Conservation (phyloP, 2,797 vertebrate species). For the Clamator glandarius region DNA sequence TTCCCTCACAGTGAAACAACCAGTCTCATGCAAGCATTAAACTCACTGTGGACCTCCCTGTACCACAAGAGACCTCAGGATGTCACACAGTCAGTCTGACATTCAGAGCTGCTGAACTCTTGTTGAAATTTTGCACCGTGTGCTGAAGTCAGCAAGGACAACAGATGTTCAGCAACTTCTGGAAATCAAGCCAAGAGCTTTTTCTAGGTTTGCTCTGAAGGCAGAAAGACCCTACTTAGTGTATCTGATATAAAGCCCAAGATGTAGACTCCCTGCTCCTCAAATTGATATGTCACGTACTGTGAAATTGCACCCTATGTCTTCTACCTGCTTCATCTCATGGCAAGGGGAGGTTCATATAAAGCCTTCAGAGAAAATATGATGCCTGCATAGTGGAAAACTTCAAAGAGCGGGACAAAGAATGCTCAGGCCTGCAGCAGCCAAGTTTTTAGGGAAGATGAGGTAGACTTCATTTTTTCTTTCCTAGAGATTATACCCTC, state of each 20-base stretch:
- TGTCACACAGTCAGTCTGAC: not conserved
- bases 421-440: not conserved
- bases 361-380: constrained; percentile 1
- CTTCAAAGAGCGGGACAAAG: not conserved
- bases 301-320: not conserved
- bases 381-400: not conserved
- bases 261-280: not conserved
- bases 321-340: not conserved
- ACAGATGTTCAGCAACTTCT: constrained; percentile 8
- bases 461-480: not conserved
- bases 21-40: not conserved
- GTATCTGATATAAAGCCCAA: not conserved
- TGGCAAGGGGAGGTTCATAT: not conserved
- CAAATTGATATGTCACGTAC: not conserved
- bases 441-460: not conserved
- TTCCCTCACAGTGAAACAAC: not conserved
- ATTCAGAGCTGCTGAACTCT: constrained; percentile 6
- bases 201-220: not conserved
- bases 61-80: not conserved
- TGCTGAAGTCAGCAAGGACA: constrained; percentile 17
- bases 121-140: not conserved
- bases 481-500: not conserved
- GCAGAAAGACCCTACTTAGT: not conserved
- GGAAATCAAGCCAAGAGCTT: constrained; percentile 16
- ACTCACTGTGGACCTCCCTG: not conserved